phyloP scores from a whole-genome alignment of 2,113 vertebrate species.

The Eclectus roratus region DNA sequence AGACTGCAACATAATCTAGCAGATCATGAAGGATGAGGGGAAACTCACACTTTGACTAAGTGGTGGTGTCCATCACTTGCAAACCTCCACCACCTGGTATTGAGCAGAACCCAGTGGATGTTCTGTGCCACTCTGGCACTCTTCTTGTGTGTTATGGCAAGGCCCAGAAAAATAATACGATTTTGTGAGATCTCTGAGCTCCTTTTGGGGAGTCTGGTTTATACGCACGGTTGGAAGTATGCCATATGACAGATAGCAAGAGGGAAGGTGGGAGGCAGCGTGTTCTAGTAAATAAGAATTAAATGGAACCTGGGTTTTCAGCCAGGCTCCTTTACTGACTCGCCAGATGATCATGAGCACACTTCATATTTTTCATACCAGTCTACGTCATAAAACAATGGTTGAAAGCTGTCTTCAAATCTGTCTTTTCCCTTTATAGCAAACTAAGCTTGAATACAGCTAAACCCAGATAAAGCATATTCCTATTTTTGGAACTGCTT shows the following conservation, averaged over 20 bases:
- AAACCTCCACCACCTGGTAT: not conserved
- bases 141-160: not conserved
- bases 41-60: not conserved
- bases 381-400: not conserved
- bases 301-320: not conserved
- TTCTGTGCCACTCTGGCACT: not conserved
- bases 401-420: not conserved
- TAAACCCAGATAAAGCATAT: not conserved
- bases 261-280: not conserved
- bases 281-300: not conserved
- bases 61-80: fast-evolving
- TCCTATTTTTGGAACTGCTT: not conserved
- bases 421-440: not conserved
- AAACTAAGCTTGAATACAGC: not conserved
- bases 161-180: not conserved
- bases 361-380: not conserved
- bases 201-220: not conserved
- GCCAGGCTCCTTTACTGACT: not conserved
- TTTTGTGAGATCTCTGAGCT: not conserved
- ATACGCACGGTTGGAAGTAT: not conserved
- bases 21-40: not conserved
- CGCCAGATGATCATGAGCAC: fast-evolving
- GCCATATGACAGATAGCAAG: fast-evolving
- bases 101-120: not conserved
- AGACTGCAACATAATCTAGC: not conserved